Evolutionary conservation across 2,888 invertebrate species (phyloP), one percentile per base, ranked within the genome.

Genomic region (Spisula subtruncata): DNA sequence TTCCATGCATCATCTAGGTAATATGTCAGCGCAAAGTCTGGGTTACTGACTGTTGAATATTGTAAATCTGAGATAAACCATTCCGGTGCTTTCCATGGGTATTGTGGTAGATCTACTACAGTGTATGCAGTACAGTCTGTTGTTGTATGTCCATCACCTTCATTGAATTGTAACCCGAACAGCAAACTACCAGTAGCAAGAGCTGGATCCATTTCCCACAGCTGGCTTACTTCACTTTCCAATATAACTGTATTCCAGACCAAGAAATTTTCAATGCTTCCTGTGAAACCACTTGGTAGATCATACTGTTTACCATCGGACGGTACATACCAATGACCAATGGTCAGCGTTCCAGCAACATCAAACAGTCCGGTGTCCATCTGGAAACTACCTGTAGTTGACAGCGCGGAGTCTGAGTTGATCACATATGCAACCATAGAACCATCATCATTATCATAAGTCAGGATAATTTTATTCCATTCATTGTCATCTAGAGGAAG

Each of bases 301-400:
- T 29, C 46, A 56, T 93, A 91, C 29, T 85, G 80, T 18, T 66
- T 82, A 0, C 93, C 92, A 87, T 93, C 91, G 0, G 89, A 88
- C 32, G 94, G 93, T 25, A 93, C 92, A 75, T 93, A 91, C 94
- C 94, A 95, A 41, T 94, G 94, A 6, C 95, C 95, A 48, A 95
- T 81, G 4, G 95, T 92, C 32, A 95, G 82, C 1, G 87, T 87
- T 79, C 94, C 93, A 14, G 89, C 82, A 20, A 84, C 56, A 60
- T 81, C 90, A 60, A 95, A 95, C 20, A 94, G 35, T 32, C 80
- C 83, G 12, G 89, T 32, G 25, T 86, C 83, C 29, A 95, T 29
- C 8, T 84, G 87, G 25, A 90, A 83, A 79, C 93, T 89, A 1
- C 90, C 88, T 32, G 56, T 85, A 0, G 86, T 81, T 14, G 90